Percentiles rank a stretch among this genome's conserved stretches.
These are phyloP conservation scores for Ptilorrhoa leucosticta DNA, from an alignment of 2,113 vertebrate species.

Conservation along the genomic window DNA sequence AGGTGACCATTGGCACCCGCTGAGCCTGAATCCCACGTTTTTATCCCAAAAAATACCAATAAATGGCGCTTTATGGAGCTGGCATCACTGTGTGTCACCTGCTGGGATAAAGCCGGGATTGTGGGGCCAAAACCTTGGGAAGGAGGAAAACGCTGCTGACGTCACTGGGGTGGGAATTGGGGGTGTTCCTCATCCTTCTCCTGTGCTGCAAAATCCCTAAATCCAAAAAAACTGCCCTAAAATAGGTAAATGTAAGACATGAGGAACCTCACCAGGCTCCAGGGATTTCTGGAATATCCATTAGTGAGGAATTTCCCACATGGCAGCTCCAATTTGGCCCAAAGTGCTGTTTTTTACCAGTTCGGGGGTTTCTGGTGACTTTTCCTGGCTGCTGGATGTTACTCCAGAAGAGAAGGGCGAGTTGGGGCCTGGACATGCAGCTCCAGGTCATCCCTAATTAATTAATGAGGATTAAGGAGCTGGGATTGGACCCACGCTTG, in stretches of 20 bases:
- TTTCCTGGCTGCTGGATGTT: background rate
- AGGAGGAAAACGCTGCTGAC: accelerated
- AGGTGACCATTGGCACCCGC: background rate
- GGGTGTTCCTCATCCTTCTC: background rate
- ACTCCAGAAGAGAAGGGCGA: accelerated
- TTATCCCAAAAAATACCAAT: background rate
- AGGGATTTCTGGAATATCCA: too few relatives aligned
- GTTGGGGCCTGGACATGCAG: background rate
- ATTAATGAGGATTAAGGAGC: background rate
- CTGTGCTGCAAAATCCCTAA: accelerated
- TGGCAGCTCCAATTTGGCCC: background rate
- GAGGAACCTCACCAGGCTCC: too few relatives aligned
- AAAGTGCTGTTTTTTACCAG: background rate
- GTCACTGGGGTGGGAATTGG: background rate
- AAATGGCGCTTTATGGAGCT: background rate
- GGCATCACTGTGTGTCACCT: background rate
- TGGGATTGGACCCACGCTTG: too few relatives aligned
- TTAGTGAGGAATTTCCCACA: accelerated
- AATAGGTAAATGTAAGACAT: accelerated
- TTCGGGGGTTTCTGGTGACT: background rate
- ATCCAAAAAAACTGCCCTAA: too few relatives aligned
- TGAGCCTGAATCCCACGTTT: accelerated
- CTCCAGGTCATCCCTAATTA: accelerated
- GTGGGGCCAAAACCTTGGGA: background rate
- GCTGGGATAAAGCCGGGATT: background rate